These are phyloP conservation scores for Umimayanthus kanabou DNA, from an alignment of 92 coral and sea anemone species.

Conservation along the genomic window DNA sequence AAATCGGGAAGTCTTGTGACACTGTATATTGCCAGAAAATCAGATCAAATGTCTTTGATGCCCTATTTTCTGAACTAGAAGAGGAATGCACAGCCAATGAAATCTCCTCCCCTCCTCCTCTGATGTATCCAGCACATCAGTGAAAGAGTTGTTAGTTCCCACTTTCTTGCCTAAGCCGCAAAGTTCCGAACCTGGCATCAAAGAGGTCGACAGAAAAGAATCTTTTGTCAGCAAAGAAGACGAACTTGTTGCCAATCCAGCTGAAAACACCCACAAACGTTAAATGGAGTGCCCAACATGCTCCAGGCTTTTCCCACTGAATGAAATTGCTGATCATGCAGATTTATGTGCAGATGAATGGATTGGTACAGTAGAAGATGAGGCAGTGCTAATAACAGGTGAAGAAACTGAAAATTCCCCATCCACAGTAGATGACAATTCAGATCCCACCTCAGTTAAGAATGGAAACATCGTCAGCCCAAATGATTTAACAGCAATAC, in stretches of 20 bases:
- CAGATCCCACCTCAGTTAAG: not conserved
- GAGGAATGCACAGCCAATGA: constrained; percentile 25
- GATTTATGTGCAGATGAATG: constrained; percentile 47
- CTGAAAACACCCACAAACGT: constrained; percentile 17
- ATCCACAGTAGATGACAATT: not conserved
- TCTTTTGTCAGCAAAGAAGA: constrained; percentile 26
- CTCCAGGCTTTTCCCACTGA: constrained; percentile 24
- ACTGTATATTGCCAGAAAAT: constrained; percentile 13
- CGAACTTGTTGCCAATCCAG: constrained; percentile 14
- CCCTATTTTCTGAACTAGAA: constrained; percentile 11
- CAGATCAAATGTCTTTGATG: constrained; percentile 35
- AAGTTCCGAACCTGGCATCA: constrained; percentile 8
- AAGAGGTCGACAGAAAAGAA: constrained; percentile 32
- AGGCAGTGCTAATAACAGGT: constrained; percentile 3
- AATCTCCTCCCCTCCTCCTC: constrained; percentile 34
- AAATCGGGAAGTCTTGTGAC: constrained; percentile 41
- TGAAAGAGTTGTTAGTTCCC: constrained; percentile 37
- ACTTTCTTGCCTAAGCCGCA: constrained; percentile 30
- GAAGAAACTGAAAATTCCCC: not conserved
- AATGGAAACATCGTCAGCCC: constrained; percentile 14
- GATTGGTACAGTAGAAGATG: constrained; percentile 43
- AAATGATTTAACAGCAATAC: constrained; percentile 31
- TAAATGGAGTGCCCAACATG: constrained; percentile 44
- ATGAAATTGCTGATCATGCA: constrained; percentile 54
- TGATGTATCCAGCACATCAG: constrained; percentile 32